Conservation (phyloP, 2,113 vertebrate species). For the Poeciliopsis occidentalis region DNA sequence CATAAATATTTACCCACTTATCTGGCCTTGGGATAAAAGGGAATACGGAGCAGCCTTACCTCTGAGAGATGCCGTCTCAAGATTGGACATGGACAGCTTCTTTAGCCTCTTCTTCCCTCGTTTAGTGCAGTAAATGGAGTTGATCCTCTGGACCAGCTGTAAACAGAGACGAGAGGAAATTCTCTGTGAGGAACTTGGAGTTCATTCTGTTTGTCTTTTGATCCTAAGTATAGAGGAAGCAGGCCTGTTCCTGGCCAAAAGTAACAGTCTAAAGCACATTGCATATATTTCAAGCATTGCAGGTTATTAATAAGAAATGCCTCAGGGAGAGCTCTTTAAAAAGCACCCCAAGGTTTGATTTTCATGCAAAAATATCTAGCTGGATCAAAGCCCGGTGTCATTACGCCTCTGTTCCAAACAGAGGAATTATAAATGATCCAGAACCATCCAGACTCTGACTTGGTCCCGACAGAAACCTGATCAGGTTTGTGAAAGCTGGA, state of each 20-base stretch:
- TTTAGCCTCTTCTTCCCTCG: slow-evolving; percentile 97
- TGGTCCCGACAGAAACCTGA: slow-evolving; percentile 47
- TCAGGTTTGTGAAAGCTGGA: slow-evolving; percentile 24
- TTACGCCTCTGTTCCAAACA: slow-evolving; percentile 33
- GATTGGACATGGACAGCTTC: slow-evolving; percentile 92
- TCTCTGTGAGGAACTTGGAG: slow-evolving; percentile 18
- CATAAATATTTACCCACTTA: slow-evolving; percentile 59
- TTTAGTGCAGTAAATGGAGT: slow-evolving; percentile 98
- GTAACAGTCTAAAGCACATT: slow-evolving; percentile 29
- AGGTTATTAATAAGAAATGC: slow-evolving; percentile 26
- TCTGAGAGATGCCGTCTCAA: slow-evolving; percentile 92
- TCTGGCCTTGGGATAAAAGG: slow-evolving; percentile 35
- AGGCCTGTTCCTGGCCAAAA: slow-evolving; percentile 31
- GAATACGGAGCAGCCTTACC: slow-evolving; percentile 79
- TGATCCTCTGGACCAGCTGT: slow-evolving; percentile 98
- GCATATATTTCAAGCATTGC: slow-evolving; percentile 20
- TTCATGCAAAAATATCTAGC: slow-evolving; percentile 27
- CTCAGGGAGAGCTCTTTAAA: slow-evolving; percentile 39
- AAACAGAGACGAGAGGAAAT: slow-evolving; percentile 49
- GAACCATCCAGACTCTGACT: slow-evolving; percentile 23
- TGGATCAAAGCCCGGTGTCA: slow-evolving; percentile 14
- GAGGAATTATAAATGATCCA: slow-evolving; percentile 39
- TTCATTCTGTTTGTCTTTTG: slow-evolving; percentile 39
- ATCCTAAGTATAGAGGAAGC: slow-evolving; percentile 40
- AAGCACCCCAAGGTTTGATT: slow-evolving; percentile 21